Conservation (phyloP, 2,113 vertebrate species). For the Salvelinus sp. region DNA sequence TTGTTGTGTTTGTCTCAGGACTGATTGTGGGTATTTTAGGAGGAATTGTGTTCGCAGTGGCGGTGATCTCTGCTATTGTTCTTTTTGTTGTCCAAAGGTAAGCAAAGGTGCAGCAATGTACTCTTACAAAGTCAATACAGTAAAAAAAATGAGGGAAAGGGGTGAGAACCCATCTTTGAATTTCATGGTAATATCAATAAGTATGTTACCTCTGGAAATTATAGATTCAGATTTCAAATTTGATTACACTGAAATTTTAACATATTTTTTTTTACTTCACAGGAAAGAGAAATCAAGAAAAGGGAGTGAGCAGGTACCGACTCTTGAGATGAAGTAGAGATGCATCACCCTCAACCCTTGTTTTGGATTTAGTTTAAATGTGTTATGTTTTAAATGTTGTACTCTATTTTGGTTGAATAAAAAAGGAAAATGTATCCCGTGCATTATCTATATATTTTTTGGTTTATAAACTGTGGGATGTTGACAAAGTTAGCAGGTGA, state of each 20-base stretch:
- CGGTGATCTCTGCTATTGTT: constrained; percentile 30
- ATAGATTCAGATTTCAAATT: not conserved
- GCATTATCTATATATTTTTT: too few relatives aligned
- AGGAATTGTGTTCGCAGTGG: constrained; percentile 48
- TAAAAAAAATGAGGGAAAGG: not conserved
- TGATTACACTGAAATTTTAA: not conserved
- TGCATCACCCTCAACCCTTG: too few relatives aligned
- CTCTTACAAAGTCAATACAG: not conserved
- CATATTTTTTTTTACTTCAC: not conserved
- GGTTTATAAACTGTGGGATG: too few relatives aligned
- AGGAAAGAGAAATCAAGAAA: not conserved
- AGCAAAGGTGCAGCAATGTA: constrained; percentile 7
- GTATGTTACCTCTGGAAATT: not conserved
- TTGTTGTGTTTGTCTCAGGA: constrained; percentile 35
- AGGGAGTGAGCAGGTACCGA: not conserved
- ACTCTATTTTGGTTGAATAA: too few relatives aligned
- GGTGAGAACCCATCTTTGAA: not conserved
- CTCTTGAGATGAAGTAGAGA: constrained; percentile 4
- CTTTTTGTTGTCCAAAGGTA: constrained; percentile 47
- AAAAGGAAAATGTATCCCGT: too few relatives aligned
- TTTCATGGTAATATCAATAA: not conserved
- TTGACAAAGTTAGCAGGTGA: too few relatives aligned
- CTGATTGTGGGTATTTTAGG: constrained; percentile 54
- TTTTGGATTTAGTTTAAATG: not conserved
- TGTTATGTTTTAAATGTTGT: not conserved